Base-by-base conservation (phyloP, 1,140 invertebrate species). In the Drosophila pallidifrons region DNA sequence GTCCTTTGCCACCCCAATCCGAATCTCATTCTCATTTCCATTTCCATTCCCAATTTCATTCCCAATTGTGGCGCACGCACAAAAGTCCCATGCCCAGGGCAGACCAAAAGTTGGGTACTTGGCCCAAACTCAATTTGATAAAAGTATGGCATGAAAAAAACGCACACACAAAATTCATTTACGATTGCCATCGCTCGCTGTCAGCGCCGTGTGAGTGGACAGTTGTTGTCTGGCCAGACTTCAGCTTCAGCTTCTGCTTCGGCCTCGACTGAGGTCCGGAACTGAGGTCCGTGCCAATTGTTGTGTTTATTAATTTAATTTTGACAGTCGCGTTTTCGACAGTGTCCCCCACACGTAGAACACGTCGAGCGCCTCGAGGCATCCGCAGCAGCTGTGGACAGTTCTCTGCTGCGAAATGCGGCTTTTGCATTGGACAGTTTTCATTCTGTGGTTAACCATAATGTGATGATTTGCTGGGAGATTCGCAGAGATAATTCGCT, bases 261-360 rank as follows among this genome's bases (percentile, higher is more conserved):
- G 20, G 20, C 10, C n/a, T n/a, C 0, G 10, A 16, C 60, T 20
- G 35, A 2, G 11, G 45, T 60, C 28, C 20, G 60, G 61, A 47
- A 41, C 76, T 49, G 28, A 32, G 47, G 57, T 52, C 77, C 43
- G 71, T 68, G 81, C 64, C 83, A 81, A 88, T 88, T 88, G 85
- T 88, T 88, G 85, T 88, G 85, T 88, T 88, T 88, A 88, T 88
- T 88, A 88, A 88, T 88, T 88, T 88, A 85, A 88, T 89, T 88
- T 88, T 89, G 85, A 81, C 75, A 85, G 81, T 89, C 85, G 85
- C 85, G 65, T 69, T 68, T 74, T 52, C 63, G 16, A 65, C 68
- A 55, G 68, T 15, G 20, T 3, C 20, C 20, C 20, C 49, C 38
- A 65, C 79, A 82, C 82, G 82, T 67, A 66, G 75, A 66, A 70